Base-by-base conservation (phyloP, 2,113 vertebrate genomes). In the Psilopogon haemacephalus region DNA sequence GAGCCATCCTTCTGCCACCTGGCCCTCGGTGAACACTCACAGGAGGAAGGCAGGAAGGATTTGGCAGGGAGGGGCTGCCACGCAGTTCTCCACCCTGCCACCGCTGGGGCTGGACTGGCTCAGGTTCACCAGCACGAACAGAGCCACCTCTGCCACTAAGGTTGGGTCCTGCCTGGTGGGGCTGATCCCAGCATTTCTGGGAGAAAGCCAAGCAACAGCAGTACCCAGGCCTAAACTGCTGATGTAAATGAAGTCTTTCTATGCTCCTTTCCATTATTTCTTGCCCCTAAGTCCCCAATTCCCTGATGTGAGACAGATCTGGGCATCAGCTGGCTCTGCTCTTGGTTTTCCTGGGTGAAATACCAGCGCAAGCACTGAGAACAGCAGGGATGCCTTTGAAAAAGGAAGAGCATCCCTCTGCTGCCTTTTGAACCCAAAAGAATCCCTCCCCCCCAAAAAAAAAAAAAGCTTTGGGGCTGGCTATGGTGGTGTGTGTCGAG, bases 51-150 rank as follows among this genome's bases (percentile, higher is more conserved):
- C 5, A 8, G 75, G 50, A 60, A 24, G 2, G 56, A 28, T 82
- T 54, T 86, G 70, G 55, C 14, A 68, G 77, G 58, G 58, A 82
- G 70, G 71, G 55, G 42, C 59, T 19, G 81, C 67, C 55, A 8
- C 0, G 0, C 33, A 72, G 3, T 48, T n/a, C 52, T n/a, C 44
- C 0, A 17, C 59, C 52, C 2, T 1, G 19, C 56, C 5, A 0
- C 26, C 3, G 74, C 20, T 2, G 0, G 2, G n/a, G 6, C 9
- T 11, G 52, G 26, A 33, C 26, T 32, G 38, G 75, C 56, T 82
- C 42, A 6, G 65, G 38, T 4, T 73, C 65, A 33, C 37, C 56
- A 35, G 69, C 64, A 17, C 0, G 0, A 84, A 65, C 50, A 48
- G 68, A 95, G 59, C 50, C 4, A 1, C 46, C 46, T 71, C 62